Evolutionary conservation across 2,888 invertebrate genomes (phyloP), one percentile per base, ranked within the genome.

Genomic region (Oithona nana): DNA sequence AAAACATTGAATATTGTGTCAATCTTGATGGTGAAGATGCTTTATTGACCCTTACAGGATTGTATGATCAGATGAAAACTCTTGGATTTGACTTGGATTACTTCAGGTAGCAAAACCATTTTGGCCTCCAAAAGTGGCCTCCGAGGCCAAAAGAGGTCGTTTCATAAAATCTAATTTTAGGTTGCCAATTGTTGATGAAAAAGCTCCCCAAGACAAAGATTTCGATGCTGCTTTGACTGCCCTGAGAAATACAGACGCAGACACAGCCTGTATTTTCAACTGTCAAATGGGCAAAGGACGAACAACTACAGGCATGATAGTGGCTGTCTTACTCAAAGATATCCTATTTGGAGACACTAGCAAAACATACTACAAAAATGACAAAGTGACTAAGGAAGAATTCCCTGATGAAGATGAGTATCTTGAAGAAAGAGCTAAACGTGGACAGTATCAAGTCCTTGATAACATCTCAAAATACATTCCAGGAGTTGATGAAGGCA

Each of bases 281-380:
- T 62, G 62, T 24, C 62, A 62, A 48, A 62, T 62, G 62, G 62
- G 62, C 24, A 62, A 62, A 28, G 62, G 62, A 22, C 29, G 62
- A 56, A 62, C 62, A 13, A 62, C 62, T 1, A 62, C 62, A 13
- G 62, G 62, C 1, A 62, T 62, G 62, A 26, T 62, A 13, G 16
- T 62, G 24, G 31, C 8, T 2, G 56, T 55, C 26, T 29, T 62
- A 13, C 6, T 62, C 28, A 62, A 62, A 28, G 62, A 62, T 24
- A 56, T 56, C 28, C 29, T 54, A 6, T 55, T 29, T 56, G 55
- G 62, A 20, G 56, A 56, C 28, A 6, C 28, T 28, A 26, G n/a
- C 8, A 39, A 49, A 20, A 49, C 49, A 13, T 59, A 59, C 28
- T 50, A 48, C 24, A 26, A 50, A 22, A 24, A 22, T 1, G 24